Evolutionary conservation across 2,113 vertebrate genomes (phyloP).

Genomic region (Mustelus asterias): DNA sequence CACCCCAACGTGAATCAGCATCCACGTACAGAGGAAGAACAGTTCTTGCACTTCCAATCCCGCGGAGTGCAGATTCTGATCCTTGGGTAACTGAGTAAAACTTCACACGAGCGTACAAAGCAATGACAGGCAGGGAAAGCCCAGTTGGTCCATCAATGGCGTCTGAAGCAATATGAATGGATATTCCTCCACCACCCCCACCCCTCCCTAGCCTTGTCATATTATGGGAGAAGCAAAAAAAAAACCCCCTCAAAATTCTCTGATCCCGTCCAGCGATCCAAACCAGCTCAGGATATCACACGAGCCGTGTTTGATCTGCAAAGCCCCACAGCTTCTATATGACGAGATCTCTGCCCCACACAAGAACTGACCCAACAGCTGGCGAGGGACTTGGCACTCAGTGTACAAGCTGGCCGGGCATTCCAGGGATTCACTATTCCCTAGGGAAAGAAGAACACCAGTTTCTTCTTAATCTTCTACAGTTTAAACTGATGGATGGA

Average conservation of each 20-base stretch:
- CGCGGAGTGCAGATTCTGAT: neutral
- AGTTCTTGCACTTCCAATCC: neutral
- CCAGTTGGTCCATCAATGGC: neutral
- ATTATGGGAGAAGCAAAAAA: neutral
- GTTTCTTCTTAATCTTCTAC: too few species aligned
- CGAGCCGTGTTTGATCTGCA: neutral
- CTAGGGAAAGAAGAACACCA: too few species aligned
- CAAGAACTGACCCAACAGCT: neutral
- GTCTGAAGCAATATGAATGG: neutral
- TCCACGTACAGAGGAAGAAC: neutral
- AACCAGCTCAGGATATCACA: neutral
- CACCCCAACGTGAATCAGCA: neutral
- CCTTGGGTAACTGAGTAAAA: neutral
- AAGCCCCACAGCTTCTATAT: neutral
- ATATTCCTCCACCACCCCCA: neutral
- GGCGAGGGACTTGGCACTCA: neutral
- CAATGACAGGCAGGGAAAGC: neutral
- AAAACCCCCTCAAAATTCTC: neutral
- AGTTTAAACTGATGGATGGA: too few species aligned
- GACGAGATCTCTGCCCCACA: neutral
- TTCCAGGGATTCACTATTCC: too few species aligned
- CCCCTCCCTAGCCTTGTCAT: neutral
- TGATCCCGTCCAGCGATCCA: neutral
- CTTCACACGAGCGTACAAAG: neutral
- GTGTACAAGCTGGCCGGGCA: too few species aligned